Conservation (phyloP, 2,113 vertebrate genomes). For the Vulpes vulpes region DNA sequence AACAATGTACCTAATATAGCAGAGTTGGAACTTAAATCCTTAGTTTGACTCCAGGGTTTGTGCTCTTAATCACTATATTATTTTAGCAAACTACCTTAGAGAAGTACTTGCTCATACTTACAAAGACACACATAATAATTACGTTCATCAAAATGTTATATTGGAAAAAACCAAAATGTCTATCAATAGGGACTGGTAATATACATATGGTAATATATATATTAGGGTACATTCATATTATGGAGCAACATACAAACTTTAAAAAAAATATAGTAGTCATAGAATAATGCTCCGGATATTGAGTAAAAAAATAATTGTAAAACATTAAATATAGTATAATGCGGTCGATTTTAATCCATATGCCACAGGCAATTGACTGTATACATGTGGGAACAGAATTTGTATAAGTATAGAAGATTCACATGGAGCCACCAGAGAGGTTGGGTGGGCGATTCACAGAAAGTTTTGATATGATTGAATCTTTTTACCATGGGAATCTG, state of each 20-base stretch:
- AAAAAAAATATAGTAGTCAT: background rate
- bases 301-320: background rate
- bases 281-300: background rate
- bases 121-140: background rate
- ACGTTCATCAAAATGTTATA: background rate
- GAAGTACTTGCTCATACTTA: background rate
- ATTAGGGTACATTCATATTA: background rate
- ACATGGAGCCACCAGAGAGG: background rate
- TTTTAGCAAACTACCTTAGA: background rate
- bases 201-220: background rate
- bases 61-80: background rate
- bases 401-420: background rate
- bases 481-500: background rate
- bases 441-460: background rate
- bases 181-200: background rate
- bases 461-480: background rate
- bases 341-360: background rate
- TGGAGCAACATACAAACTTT: background rate
- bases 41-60: background rate
- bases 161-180: background rate
- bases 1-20: background rate
- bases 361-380: background rate
- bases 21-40: background rate
- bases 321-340: background rate
- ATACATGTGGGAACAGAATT: background rate